Percentiles rank a stretch among this genome's conserved stretches.
Conservation (phyloP, 2,113 vertebrate species). For the Terrapene triunguis region DNA sequence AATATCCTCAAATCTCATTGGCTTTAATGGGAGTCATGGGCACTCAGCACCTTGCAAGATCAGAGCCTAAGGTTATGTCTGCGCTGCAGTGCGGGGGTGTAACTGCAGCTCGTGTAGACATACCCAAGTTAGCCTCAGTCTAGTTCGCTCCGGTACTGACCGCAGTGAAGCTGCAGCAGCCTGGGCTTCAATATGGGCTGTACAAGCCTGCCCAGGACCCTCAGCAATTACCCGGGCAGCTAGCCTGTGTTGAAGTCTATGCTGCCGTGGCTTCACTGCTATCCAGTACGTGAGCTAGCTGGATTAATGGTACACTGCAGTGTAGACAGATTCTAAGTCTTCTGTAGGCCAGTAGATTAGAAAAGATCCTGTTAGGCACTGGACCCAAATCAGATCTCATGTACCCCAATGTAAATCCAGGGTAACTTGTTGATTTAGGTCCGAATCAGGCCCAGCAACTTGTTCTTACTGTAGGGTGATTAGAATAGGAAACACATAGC, state of each 20-base stretch:
- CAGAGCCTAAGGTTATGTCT: too few species aligned
- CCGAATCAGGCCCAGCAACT: fast-evolving
- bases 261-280: background rate
- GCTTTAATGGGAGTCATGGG: background rate
- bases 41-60: background rate
- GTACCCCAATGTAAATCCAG: fast-evolving
- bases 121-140: background rate
- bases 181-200: background rate
- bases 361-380: background rate
- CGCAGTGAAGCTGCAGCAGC: background rate
- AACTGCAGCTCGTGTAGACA: background rate
- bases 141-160: background rate
- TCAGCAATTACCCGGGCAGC: background rate
- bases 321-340: background rate
- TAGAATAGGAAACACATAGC: fast-evolving
- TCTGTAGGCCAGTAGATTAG: background rate
- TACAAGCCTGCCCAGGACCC: background rate
- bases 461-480: fast-evolving
- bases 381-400: background rate
- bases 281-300: background rate
- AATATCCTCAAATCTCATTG: background rate
- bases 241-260: background rate
- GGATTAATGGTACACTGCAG: background rate
- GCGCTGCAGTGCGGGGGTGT: background rate
- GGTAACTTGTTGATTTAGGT: fast-evolving